Conservation (phyloP, 2,888 invertebrate genomes). For the Ectropis crepuscularia region DNA sequence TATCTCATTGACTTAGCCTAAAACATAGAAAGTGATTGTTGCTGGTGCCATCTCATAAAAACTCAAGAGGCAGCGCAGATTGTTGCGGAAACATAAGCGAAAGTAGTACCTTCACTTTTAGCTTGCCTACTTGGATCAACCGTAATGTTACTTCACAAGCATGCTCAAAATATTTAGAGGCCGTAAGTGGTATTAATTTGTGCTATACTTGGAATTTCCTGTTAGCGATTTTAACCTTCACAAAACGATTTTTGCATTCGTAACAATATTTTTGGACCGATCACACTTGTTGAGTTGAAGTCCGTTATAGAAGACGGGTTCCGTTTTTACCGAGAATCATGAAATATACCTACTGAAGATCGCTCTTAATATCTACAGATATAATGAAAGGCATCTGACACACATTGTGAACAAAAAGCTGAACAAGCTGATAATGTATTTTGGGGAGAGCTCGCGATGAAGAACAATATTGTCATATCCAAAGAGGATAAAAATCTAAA, state of each 20-base stretch:
- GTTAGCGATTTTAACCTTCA: conserved; percentile 1
- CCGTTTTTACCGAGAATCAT: too few relatives aligned
- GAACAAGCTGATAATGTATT: too few relatives aligned
- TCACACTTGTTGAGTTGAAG: too few relatives aligned
- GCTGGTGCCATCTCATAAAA: conserved; percentile 44
- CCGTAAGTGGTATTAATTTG: conserved; percentile 1
- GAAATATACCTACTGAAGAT: too few relatives aligned
- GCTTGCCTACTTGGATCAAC: conserved; percentile 43
- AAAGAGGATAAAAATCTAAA: too few relatives aligned
- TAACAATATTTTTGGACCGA: too few relatives aligned
- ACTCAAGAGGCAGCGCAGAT: conserved; percentile 41
- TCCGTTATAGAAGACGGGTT: not conserved
- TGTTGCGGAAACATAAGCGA: conserved; percentile 57
- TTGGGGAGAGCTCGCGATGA: too few relatives aligned
- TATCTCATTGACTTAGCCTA: not conserved
- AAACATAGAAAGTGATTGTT: conserved; percentile 55
- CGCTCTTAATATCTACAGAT: too few relatives aligned
- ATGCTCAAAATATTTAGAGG: conserved; percentile 4
- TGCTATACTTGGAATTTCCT: not conserved
- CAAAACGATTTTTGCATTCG: too few relatives aligned
- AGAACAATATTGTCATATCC: too few relatives aligned
- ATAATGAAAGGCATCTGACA: too few relatives aligned
- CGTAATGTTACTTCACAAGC: conserved; percentile 3
- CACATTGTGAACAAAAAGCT: too few relatives aligned
- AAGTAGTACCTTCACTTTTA: conserved; percentile 74